Percentiles rank a stretch among this genome's conserved stretches.
phyloP scores from a whole-genome alignment of 1,140 invertebrate species.

The Drosophila funebris region DNA sequence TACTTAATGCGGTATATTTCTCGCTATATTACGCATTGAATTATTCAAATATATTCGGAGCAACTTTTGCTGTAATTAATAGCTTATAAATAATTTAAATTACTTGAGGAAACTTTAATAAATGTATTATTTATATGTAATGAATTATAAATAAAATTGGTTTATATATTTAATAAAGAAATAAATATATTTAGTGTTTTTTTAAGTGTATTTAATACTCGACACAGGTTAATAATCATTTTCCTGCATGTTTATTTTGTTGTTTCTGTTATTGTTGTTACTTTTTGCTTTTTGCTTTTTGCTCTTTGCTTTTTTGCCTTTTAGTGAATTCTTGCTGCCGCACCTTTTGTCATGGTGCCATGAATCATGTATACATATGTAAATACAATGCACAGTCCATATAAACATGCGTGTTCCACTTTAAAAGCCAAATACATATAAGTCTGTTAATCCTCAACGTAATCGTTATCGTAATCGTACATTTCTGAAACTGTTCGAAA shows the following conservation, averaged over 20 bases:
- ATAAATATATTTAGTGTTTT: not conserved
- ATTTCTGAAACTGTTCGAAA: conserved; percentile 22
- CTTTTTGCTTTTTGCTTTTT: no score
- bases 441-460: conserved; percentile 20
- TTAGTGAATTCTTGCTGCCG: conserved; percentile 46
- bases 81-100: no score
- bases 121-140: no score
- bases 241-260: conserved; percentile 30
- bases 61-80: not conserved
- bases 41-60: not conserved
- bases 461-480: conserved; percentile 28
- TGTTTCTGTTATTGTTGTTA: conserved; percentile 38
- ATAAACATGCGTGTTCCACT: conserved; percentile 73
- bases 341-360: conserved; percentile 63
- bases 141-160: no score
- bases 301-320: conserved; percentile 23
- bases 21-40: not conserved
- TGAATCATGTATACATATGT: conserved; percentile 73
- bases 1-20: not conserved
- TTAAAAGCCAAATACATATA: conserved; percentile 39
- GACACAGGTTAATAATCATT: not conserved
- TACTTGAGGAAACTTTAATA: no score
- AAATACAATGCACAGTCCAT: conserved; percentile 36
- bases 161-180: no score
- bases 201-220: conserved; percentile 15